Percentiles rank a stretch among this genome's conserved stretches.
Conservation (phyloP, 2,888 invertebrate species). For the Drosophila recens region DNA sequence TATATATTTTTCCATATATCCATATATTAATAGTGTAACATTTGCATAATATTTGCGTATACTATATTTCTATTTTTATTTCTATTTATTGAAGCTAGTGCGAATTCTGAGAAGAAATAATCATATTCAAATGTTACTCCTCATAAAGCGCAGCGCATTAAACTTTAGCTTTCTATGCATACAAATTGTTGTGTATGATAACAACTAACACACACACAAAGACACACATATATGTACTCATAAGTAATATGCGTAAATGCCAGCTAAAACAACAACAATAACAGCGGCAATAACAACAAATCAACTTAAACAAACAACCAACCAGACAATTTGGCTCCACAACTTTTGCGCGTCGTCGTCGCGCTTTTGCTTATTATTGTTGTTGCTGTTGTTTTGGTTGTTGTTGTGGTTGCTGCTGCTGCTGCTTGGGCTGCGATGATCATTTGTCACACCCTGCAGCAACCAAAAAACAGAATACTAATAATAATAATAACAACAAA, state of each 20-base stretch:
- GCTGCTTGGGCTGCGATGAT: conserved; percentile 51
- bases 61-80: conserved; percentile 5
- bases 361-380: conserved; percentile 35
- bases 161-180: conserved; percentile 57
- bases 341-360: conserved; percentile 66
- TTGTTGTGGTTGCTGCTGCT: conserved; percentile 24
- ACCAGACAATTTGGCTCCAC: conserved; percentile 80
- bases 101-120: conserved; percentile 44
- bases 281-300: conserved; percentile 62
- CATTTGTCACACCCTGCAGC: conserved; percentile 77
- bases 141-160: conserved; percentile 48
- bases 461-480: conserved; percentile 46
- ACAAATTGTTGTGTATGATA: conserved; percentile 53
- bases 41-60: conserved; percentile 7
- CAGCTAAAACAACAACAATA: conserved; percentile 36
- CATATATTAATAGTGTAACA: not conserved
- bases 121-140: conserved; percentile 43
- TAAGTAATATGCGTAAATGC: conserved; percentile 52
- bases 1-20: not conserved
- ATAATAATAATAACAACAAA: conserved; percentile 67
- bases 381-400: conserved; percentile 34
- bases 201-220: conserved; percentile 29
- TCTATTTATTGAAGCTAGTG: conserved; percentile 30
- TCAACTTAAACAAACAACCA: conserved; percentile 74
- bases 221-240: not conserved